Percentiles rank a stretch among this genome's conserved stretches.
These are phyloP conservation scores for Apis laboriosa DNA, from an alignment of 1,140 invertebrate genomes.

Conservation along the genomic window DNA sequence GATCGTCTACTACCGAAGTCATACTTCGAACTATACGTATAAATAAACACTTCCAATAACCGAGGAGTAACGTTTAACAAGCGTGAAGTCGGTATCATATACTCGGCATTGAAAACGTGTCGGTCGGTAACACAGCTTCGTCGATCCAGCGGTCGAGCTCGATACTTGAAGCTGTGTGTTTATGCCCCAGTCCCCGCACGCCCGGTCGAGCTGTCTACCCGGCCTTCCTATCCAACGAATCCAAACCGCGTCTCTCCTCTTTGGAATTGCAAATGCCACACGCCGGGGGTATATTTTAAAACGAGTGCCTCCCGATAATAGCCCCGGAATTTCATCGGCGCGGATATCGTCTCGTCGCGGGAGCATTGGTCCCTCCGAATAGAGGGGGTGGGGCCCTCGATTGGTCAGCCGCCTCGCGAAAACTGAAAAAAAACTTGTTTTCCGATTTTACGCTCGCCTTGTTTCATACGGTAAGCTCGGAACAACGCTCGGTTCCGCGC, in stretches of 20 bases:
- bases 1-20: constrained; percentile 22
- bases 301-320: constrained; percentile 76
- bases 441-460: constrained; percentile 39
- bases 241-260: constrained; percentile 66
- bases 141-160: constrained; percentile 22
- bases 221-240: constrained; percentile 61
- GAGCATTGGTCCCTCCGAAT: neutral
- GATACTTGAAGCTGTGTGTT: constrained; percentile 60
- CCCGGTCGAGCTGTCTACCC: constrained; percentile 47
- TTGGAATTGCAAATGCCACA: constrained; percentile 75
- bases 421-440: constrained; percentile 57
- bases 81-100: constrained; percentile 42
- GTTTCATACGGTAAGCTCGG: neutral
- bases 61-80: constrained; percentile 38
- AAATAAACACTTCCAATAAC: constrained; percentile 39
- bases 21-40: neutral
- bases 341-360: constrained; percentile 5
- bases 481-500: neutral
- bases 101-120: neutral
- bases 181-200: constrained; percentile 64
- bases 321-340: constrained; percentile 60
- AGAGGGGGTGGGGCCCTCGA: neutral
- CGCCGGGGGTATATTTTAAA: constrained; percentile 73
- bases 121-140: neutral
- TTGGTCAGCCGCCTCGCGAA: constrained; percentile 12